Percentiles rank a stretch among this genome's conserved stretches.
These are phyloP conservation scores for Osmoderma eremita DNA, from an alignment of 2,888 invertebrate species.

Conservation along the genomic window DNA sequence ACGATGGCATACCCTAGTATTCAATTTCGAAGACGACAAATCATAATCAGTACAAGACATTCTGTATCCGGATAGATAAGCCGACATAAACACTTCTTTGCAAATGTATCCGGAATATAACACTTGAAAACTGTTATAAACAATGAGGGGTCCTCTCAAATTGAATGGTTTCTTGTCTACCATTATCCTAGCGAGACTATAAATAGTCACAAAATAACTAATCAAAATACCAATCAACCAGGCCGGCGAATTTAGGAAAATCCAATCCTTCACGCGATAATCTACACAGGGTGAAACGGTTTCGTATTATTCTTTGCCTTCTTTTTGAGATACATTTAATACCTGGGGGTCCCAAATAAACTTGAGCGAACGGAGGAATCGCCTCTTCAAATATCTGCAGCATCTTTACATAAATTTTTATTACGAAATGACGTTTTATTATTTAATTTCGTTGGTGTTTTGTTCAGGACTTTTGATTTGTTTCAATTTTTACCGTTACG, in stretches of 20 bases:
- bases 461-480: conserved; percentile 13
- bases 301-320: no score
- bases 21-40: conserved; percentile 70
- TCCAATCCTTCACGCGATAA: conserved; percentile 81
- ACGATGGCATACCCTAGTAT: conserved; percentile 68
- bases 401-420: conserved; percentile 30
- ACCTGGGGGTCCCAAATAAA: conserved; percentile 48
- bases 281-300: conserved; percentile 63
- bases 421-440: conserved; percentile 7
- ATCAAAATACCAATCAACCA: conserved; percentile 81
- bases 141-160: conserved; percentile 77
- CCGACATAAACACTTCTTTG: conserved; percentile 73
- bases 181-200: conserved; percentile 85
- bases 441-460: not conserved
- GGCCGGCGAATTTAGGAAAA: conserved; percentile 83
- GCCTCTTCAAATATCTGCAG: conserved; percentile 38
- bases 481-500: not conserved
- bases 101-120: conserved; percentile 79
- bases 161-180: conserved; percentile 85
- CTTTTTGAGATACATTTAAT: conserved; percentile 1
- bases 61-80: conserved; percentile 76
- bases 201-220: conserved; percentile 79
- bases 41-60: conserved; percentile 75
- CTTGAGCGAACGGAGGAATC: conserved; percentile 43
- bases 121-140: conserved; percentile 88